Evolutionary conservation across 2,113 vertebrate species (phyloP), one percentile per base, ranked within the genome.

Genomic region (Heteronetta atricapilla): DNA sequence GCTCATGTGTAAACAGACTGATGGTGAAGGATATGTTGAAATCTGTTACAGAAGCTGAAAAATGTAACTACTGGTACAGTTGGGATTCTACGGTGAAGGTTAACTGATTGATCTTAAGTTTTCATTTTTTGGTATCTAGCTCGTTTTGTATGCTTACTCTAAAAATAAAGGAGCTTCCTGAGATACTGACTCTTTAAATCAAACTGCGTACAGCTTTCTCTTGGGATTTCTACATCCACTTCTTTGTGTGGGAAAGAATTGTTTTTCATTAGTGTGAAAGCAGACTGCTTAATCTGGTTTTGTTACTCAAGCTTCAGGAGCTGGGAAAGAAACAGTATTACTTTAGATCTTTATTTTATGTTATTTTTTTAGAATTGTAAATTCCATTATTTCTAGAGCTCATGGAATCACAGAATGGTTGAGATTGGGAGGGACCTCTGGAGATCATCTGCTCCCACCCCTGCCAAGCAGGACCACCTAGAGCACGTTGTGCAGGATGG

Each of bases 241-340:
- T 87, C 93, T 95, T 95, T 95, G 91, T 96, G 94, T 97, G 89
- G 89, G 89, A 88, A 96, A 95, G 87, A 93, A 94, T 96, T 96
- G 89, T 89, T 96, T 95, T 96, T 95, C 85, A 86, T 95, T 94
- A 96, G 95, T 77, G 89, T 94, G 89, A 94, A 95, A 76, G 68
- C 84, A 87, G 75, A 29, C 89, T 86, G 82, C 89, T 93, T 88
- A 59, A 67, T 79, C 4, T 33, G 26, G 33, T 93, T 95, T 89
- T 46, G n/a, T 91, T 93, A 70, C 36, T 36, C 78, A 66, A 70
- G 59, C 88, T 91, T 33, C 59, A 80, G 84, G 46, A 94, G 55
- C 59, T 62, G 40, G 22, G 55, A 89, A 76, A 70, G 58, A 88
- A 87, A 40, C 20, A 8, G 25, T 38, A 29, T 40, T 64, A 38